phyloP scores from a whole-genome alignment of 2,888 invertebrate species.

The Subacronicta megacephala region DNA sequence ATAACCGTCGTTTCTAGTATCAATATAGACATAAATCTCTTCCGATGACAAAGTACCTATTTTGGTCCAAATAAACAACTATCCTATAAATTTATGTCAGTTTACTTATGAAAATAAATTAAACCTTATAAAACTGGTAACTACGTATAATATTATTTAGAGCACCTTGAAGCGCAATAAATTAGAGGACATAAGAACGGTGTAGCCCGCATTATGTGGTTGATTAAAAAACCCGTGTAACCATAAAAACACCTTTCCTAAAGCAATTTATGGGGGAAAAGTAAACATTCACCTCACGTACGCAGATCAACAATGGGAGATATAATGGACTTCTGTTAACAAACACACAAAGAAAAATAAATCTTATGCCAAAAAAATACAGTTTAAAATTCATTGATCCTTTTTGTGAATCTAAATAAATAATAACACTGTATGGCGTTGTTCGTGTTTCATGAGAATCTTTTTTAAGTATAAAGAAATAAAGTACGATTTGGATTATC shows the following conservation, averaged over 20 bases:
- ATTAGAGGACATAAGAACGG: conserved; percentile 28
- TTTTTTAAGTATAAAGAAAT: conserved; percentile 27
- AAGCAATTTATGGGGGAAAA: conserved; percentile 60
- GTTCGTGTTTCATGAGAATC: conserved; percentile 23
- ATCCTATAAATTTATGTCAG: too few species aligned
- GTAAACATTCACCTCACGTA: conserved; percentile 68
- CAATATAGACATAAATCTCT: background rate
- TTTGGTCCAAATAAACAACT: too few species aligned
- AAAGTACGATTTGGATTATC: conserved; percentile 35
- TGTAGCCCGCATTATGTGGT: conserved; percentile 46
- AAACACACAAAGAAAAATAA: conserved; percentile 29
- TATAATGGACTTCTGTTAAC: conserved; percentile 64
- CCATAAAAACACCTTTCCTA: conserved; percentile 64
- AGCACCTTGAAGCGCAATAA: conserved; percentile 40
- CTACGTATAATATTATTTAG: conserved; percentile 27
- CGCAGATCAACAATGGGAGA: conserved; percentile 67
- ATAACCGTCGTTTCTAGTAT: too few species aligned
- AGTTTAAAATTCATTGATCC: conserved; percentile 33
- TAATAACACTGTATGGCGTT: conserved; percentile 9
- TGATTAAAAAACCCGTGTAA: conserved; percentile 58
- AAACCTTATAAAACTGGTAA: conserved; percentile 1
- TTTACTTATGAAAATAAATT: background rate
- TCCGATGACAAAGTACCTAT: too few species aligned
- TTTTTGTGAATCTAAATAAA: conserved; percentile 16
- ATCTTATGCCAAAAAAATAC: conserved; percentile 6